Evolutionary conservation across 2,113 vertebrate genomes (phyloP), one percentile per base, ranked within the genome.

Genomic region (Puffinus mauretanicus): DNA sequence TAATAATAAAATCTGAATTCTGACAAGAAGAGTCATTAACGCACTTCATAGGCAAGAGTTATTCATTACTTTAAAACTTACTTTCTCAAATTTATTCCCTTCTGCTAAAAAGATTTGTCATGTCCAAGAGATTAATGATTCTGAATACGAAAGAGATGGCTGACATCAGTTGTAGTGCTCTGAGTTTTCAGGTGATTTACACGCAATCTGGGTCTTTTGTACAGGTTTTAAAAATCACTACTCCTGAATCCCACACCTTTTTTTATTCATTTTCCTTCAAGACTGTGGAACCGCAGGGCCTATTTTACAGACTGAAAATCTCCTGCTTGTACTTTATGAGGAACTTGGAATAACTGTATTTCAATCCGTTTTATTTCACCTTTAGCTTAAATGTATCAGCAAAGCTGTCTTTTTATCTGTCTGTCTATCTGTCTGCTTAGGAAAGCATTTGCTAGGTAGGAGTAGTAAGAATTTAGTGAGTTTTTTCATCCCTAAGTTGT

Each of bases 1-100:
- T 98, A 98, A 98, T 98, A 98, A 97, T 98, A 98, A 98, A 98
- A 97, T 96, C 95, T 96, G 97, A 98, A 98, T 98, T 98, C 94
- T 98, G 97, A 98, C 97, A 97, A 97, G 96, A 65, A 96, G 89
- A 96, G 89, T 97, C 96, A 97, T 98, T 98, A 98, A 97, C 95
- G 64, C 65, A 88, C 95, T 98, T 98, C 95, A 93, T 55, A 97
- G 67, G 42, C 80, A 93, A 97, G 90, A 95, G 94, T 97, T 98
- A 97, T 97, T 97, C 90, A 98, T 98, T 98, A 97, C 72, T 96
- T 97, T 81, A 95, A 95, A 98, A 97, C 82, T 95, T 97, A 96
- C 97, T 98, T 98, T 98, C 96, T 97, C 64, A 44, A 97, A 97
- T 95, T 95, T 96, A 98, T 97, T 98, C 96, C 64, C 52, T 95